Evolutionary conservation across 1,140 invertebrate species (phyloP).

Genomic region (Paramacrobiotus metropolitanus): DNA sequence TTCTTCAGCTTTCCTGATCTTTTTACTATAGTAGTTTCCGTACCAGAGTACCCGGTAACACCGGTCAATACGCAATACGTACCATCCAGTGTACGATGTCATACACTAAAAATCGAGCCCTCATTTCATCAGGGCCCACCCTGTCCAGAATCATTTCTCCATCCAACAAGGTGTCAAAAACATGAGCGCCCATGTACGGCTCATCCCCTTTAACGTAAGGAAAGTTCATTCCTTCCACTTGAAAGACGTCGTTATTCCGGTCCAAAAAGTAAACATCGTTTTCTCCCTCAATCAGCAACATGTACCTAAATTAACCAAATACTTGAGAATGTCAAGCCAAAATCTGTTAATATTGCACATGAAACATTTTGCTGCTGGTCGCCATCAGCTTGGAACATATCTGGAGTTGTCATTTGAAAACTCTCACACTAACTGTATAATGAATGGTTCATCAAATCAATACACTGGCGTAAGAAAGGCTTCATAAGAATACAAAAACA

Average conservation of each 20-base stretch:
- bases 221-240: slow-evolving; percentile 55
- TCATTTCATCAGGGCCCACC: slow-evolving; percentile 36
- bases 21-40: too few species aligned
- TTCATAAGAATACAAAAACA: too few species aligned
- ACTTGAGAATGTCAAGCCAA: slow-evolving; percentile 3
- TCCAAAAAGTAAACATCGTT: slow-evolving; percentile 78
- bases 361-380: not conserved
- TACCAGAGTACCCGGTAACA: too few species aligned
- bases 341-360: too few species aligned
- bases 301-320: slow-evolving; percentile 39
- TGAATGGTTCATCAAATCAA: too few species aligned
- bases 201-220: slow-evolving; percentile 41
- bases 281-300: slow-evolving; percentile 81
- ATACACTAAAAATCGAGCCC: slow-evolving; percentile 77
- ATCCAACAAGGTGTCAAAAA: slow-evolving; percentile 68
- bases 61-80: not conserved
- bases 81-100: slow-evolving; percentile 68
- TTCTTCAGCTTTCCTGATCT: too few species aligned
- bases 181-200: too few species aligned
- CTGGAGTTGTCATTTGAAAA: too few species aligned
- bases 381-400: too few species aligned
- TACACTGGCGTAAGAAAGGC: too few species aligned
- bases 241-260: slow-evolving; percentile 79
- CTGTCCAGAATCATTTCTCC: slow-evolving; percentile 91
- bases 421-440: too few species aligned